Evolutionary conservation across 2,888 invertebrate species (phyloP).

Genomic region (Synanthedon andrenaeformis): DNA sequence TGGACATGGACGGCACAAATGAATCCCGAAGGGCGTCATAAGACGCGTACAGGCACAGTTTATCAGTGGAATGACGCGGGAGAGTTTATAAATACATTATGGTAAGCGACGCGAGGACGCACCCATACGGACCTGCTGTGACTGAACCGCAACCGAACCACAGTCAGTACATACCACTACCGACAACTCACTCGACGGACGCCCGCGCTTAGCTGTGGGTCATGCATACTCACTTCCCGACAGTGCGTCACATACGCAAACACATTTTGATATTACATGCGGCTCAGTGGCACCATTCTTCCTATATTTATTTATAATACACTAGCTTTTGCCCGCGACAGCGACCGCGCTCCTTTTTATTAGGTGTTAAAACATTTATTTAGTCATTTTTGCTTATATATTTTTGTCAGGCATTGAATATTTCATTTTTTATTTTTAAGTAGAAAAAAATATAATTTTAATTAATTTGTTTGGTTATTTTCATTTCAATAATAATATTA

Average conservation of each 20-base stretch:
- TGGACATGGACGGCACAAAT: not conserved
- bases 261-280: conserved; percentile 39
- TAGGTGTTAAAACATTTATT: no score
- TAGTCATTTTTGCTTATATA: no score
- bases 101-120: conserved; percentile 60
- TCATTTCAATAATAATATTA: no score
- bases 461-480: no score
- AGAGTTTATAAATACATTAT: conserved; percentile 52
- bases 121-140: conserved; percentile 43
- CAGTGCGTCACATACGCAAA: conserved; percentile 50
- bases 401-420: no score
- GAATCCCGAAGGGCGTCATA: not conserved
- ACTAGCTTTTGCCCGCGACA: not conserved
- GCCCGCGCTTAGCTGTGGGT: conserved; percentile 15
- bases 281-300: conserved; percentile 19
- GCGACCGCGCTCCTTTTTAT: no score
- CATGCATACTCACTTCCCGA: conserved; percentile 36
- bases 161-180: not conserved
- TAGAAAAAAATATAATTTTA: no score
- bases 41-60: conserved; percentile 19
- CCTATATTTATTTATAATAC: no score
- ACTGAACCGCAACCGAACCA: conserved; percentile 20
- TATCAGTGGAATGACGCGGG: conserved; percentile 48
- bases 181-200: conserved; percentile 37
- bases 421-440: no score